Conservation (phyloP, 2,888 invertebrate species). For the Helicoverpa assulta region DNA sequence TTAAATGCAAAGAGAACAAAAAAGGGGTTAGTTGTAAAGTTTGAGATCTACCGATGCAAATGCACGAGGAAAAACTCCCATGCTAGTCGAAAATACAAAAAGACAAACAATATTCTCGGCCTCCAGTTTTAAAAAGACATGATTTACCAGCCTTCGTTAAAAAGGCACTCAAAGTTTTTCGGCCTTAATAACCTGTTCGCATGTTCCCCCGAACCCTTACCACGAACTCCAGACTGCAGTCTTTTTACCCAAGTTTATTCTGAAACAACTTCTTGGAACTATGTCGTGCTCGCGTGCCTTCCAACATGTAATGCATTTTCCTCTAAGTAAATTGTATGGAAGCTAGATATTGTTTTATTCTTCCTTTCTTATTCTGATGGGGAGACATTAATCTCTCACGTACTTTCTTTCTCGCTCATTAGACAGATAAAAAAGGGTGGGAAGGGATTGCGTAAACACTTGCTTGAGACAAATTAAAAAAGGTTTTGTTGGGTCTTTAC, state of each 20-base stretch:
- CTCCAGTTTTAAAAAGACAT: constrained; percentile 14
- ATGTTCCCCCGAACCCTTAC: constrained; percentile 33
- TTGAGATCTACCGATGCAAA: background rate
- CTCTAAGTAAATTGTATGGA: constrained; percentile 56
- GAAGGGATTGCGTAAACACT: constrained; percentile 29
- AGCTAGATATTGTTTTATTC: constrained; percentile 54
- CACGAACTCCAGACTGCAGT: constrained; percentile 48
- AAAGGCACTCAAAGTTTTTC: constrained; percentile 19
- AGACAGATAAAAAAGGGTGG: constrained; percentile 44
- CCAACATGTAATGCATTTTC: constrained; percentile 51
- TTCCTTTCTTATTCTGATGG: constrained; percentile 28
- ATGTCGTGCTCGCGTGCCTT: constrained; percentile 49
- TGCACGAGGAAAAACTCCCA: background rate
- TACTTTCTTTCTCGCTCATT: constrained; percentile 53
- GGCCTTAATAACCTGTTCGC: constrained; percentile 34
- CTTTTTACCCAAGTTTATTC: constrained; percentile 50
- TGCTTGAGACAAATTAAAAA: constrained; percentile 38
- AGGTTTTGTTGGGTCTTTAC: background rate
- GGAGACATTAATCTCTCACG: constrained; percentile 57
- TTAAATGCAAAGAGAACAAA: too few species aligned
- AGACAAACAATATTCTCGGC: background rate
- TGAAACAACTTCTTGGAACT: constrained; percentile 48
- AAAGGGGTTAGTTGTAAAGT: background rate
- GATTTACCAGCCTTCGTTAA: constrained; percentile 1
- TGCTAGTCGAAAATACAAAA: background rate